Conservation (phyloP, 2,113 vertebrate species). For the Nestor notabilis region DNA sequence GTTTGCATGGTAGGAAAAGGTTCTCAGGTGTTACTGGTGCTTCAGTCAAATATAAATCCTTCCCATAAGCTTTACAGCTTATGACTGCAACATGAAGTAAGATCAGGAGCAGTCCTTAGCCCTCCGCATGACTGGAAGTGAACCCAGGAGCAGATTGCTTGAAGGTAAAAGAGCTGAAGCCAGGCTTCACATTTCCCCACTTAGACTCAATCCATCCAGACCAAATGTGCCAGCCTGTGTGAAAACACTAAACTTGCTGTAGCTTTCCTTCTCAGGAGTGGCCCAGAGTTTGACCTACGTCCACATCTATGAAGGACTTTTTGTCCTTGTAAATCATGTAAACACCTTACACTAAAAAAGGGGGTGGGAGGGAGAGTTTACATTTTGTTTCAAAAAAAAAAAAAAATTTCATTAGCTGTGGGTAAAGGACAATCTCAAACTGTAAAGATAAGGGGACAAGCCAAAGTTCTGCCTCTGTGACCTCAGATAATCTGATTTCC, state of each 20-base stretch:
- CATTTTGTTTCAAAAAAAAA: background rate
- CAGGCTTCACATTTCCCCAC: background rate
- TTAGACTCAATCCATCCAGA: background rate
- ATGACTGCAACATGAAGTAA: background rate
- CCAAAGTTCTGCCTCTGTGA: background rate
- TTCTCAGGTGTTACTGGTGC: background rate
- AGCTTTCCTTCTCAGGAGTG: background rate
- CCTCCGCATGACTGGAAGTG: background rate
- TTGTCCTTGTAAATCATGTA: background rate
- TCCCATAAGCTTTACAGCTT: background rate
- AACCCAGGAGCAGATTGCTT: background rate
- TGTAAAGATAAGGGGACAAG: background rate
- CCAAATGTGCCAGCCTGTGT: rapidly evolving
- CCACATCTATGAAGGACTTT: background rate
- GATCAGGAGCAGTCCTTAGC: background rate
- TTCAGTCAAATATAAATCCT: background rate
- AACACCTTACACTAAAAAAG: background rate
- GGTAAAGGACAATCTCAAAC: background rate
- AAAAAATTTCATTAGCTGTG: background rate
- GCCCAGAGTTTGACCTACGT: background rate
- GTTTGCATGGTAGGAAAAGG: background rate
- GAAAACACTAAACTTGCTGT: background rate
- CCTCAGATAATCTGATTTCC: slow-evolving; percentile 34
- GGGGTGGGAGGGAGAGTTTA: no score
- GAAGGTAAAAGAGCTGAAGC: background rate